phyloP scores from a whole-genome alignment of 2,888 invertebrate species.

The Diarsia rubi region DNA sequence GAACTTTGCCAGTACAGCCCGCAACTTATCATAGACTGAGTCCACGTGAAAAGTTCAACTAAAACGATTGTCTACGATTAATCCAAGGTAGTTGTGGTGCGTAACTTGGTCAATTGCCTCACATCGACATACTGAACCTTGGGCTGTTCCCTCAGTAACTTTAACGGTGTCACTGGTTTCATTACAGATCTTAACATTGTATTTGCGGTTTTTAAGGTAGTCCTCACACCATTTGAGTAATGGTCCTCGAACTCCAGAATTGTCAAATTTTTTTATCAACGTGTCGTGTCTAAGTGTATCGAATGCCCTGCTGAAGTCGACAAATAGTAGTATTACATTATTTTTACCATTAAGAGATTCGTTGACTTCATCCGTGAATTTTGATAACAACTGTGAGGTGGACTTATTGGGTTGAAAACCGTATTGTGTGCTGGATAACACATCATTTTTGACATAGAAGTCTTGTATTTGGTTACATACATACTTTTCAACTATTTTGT shows the following conservation, averaged over 20 bases:
- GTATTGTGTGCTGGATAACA: not conserved
- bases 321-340: not conserved
- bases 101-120: too few species aligned
- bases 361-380: slow-evolving; percentile 4
- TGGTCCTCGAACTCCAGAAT: slow-evolving; percentile 1
- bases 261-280: not conserved
- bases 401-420: slow-evolving; percentile 1
- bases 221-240: not conserved
- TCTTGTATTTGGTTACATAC: slow-evolving; percentile 1
- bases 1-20: too few species aligned
- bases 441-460: not conserved
- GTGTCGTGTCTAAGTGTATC: too few species aligned
- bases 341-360: too few species aligned
- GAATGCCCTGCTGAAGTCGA: slow-evolving; percentile 8
- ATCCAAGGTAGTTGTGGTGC: too few species aligned
- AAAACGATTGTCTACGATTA: too few species aligned
- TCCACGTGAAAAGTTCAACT: too few species aligned
- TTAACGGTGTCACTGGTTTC: not conserved
- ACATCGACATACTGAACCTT: slow-evolving; percentile 2
- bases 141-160: too few species aligned
- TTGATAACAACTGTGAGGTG: slow-evolving; percentile 4
- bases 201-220: too few species aligned
- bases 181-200: not conserved
- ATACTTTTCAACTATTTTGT: not conserved
- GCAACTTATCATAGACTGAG: too few species aligned